Evolutionary conservation across 2,113 vertebrate species (phyloP).

Genomic region (Chitala chitala): DNA sequence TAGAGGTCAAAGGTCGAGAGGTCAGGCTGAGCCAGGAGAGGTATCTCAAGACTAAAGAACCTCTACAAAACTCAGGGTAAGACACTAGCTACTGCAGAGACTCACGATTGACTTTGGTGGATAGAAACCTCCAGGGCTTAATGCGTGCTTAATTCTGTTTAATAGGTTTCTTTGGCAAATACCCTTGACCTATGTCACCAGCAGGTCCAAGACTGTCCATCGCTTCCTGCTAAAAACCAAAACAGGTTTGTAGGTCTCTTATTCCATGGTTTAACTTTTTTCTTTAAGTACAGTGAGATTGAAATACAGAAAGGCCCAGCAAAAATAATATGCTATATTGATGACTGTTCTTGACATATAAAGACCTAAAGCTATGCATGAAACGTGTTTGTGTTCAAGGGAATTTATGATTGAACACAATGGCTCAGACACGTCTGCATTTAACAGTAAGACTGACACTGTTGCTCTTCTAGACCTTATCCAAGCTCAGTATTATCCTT

Average conservation of each 20-base stretch:
- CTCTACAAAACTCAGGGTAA: constrained; percentile 63
- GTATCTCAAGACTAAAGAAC: constrained; percentile 60
- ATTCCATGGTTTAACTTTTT: background rate
- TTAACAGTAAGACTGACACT: too few species aligned
- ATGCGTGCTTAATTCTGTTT: constrained; percentile 10
- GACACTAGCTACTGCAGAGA: background rate
- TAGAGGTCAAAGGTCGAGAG: constrained; percentile 68
- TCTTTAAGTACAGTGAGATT: background rate
- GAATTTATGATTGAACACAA: background rate
- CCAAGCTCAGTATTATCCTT: too few species aligned
- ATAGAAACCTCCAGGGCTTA: background rate
- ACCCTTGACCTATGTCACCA: constrained; percentile 67
- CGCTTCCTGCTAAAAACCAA: constrained; percentile 61
- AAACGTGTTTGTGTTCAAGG: background rate
- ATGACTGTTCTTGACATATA: background rate
- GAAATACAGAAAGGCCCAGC: background rate
- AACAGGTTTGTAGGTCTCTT: constrained; percentile 45
- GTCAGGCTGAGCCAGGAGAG: constrained; percentile 73
- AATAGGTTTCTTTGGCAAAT: constrained; percentile 65
- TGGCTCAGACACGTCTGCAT: too few species aligned
- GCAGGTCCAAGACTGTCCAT: constrained; percentile 50
- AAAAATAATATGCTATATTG: background rate
- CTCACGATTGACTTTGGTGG: background rate
- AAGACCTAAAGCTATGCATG: background rate
- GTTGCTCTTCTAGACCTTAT: too few species aligned